A percentile compares a stretch with the other conserved stretches of the same genome.
Evolutionary conservation across 2,888 invertebrate genomes (phyloP).

Genomic region (Copidosoma aretas): DNA sequence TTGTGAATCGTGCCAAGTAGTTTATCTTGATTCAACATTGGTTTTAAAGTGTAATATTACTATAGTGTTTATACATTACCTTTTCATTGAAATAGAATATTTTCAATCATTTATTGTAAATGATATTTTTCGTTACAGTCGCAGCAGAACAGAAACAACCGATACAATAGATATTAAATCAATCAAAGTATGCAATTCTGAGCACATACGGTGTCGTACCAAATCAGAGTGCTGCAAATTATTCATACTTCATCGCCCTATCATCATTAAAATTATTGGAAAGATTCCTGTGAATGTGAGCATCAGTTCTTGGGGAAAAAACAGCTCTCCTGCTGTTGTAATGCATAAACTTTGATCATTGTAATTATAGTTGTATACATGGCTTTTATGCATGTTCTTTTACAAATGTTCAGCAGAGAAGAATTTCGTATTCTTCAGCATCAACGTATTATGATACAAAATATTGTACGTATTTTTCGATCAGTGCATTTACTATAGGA

Average conservation of each 20-base stretch:
- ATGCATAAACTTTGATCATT: slow-evolving; percentile 12
- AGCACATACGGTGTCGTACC: too few species aligned
- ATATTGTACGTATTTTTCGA: not conserved
- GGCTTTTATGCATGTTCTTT: too few species aligned
- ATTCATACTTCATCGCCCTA: not conserved
- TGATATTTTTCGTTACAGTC: too few species aligned
- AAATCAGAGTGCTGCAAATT: not conserved
- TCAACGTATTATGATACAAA: too few species aligned
- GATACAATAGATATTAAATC: slow-evolving; percentile 5
- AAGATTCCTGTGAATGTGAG: not conserved
- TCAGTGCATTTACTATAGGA: not conserved
- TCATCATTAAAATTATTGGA: not conserved
- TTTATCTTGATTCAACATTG: too few species aligned
- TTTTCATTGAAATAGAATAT: too few species aligned
- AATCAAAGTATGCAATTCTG: not conserved
- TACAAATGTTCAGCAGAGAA: too few species aligned
- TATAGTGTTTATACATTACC: too few species aligned
- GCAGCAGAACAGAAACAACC: slow-evolving; percentile 21
- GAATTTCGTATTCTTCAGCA: not conserved
- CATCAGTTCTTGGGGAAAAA: not conserved
- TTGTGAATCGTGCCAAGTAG: too few species aligned
- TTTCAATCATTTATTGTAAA: too few species aligned
- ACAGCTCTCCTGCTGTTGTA: slow-evolving; percentile 8
- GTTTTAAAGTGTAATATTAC: too few species aligned
- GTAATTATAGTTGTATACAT: slow-evolving; percentile 31